Evolutionary conservation across 2,113 vertebrate genomes (phyloP).

Genomic region (Noctilio leporinus): DNA sequence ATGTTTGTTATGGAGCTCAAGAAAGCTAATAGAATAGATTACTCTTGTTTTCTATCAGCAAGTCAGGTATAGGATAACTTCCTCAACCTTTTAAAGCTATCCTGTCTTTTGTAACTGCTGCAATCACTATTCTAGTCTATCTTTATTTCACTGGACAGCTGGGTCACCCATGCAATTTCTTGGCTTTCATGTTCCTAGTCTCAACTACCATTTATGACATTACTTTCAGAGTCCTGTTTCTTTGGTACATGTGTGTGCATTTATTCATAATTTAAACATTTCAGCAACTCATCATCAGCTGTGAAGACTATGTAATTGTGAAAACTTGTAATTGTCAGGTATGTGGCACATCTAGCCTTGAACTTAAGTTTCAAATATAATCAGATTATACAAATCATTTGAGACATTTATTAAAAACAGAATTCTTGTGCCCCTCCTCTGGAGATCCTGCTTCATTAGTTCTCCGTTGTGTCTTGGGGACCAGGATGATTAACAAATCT

Average conservation of each 20-base stretch:
- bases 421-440: not conserved
- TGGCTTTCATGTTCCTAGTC: not conserved
- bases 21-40: not conserved
- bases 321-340: not conserved
- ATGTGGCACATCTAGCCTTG: not conserved
- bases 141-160: not conserved
- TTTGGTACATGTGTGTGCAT: not conserved
- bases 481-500: slow-evolving; percentile 21
- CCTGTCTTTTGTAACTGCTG: not conserved
- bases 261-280: not conserved
- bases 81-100: not conserved
- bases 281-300: not conserved
- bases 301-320: not conserved
- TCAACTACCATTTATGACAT: not conserved
- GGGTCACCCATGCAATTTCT: not conserved
- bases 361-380: slow-evolving; percentile 16
- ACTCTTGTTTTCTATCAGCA: not conserved
- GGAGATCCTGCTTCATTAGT: slow-evolving; percentile 34
- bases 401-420: slow-evolving; percentile 31
- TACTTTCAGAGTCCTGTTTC: not conserved
- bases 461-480: not conserved
- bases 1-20: not conserved
- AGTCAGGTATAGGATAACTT: not conserved
- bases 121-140: not conserved
- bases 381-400: not conserved